Percentiles rank a stretch among this genome's conserved stretches.
phyloP scores from a whole-genome alignment of 2,113 vertebrate genomes.

The Sciurus niger region DNA sequence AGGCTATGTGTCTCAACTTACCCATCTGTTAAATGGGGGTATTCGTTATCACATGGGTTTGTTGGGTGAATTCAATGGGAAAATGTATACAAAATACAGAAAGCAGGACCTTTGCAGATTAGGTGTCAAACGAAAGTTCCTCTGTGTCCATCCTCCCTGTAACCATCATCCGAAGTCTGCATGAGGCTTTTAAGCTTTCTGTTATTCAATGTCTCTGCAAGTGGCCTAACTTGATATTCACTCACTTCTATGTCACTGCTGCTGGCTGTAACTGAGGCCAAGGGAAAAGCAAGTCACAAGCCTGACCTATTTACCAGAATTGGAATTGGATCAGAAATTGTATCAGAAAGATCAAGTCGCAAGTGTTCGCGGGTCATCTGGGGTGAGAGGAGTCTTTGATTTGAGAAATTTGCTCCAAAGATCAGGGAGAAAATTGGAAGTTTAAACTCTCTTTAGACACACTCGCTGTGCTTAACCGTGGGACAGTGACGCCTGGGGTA shows the following conservation, averaged over 20 bases:
- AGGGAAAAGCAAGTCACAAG: background rate
- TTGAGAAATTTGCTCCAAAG: constrained; percentile 11
- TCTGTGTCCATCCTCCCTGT: background rate
- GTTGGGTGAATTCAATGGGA: constrained; percentile 41
- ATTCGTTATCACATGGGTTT: background rate
- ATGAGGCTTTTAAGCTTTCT: background rate
- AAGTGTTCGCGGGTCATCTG: background rate
- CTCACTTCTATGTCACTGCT: background rate
- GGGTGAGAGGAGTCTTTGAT: background rate
- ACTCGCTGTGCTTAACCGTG: background rate
- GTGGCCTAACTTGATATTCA: background rate
- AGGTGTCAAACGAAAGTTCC: background rate
- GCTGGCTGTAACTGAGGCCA: background rate
- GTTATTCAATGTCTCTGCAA: background rate
- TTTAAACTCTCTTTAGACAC: background rate
- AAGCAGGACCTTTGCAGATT: background rate
- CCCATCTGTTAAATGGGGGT: background rate
- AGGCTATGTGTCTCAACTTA: background rate
- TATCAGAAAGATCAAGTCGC: constrained; percentile 38
- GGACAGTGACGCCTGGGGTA: background rate
- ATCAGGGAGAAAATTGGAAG: background rate
- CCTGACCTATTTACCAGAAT: background rate
- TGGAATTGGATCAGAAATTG: constrained; percentile 23
- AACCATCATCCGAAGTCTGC: background rate
- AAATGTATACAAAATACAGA: background rate